These are phyloP conservation scores for Pseudomyrmex dendroicus DNA, from an alignment of 1,140 invertebrate genomes.

Conservation along the genomic window DNA sequence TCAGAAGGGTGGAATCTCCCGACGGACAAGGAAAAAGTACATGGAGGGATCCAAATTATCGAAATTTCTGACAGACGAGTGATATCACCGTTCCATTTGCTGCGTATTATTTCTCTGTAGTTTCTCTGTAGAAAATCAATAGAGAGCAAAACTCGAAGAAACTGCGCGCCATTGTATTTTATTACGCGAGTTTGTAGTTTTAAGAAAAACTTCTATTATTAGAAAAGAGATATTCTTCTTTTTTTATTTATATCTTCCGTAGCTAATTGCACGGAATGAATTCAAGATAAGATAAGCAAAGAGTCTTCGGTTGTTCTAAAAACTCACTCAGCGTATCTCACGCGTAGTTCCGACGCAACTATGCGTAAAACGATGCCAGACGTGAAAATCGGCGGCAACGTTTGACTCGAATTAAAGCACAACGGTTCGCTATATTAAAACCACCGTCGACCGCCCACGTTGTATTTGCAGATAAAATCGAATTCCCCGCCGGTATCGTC, in stretches of 20 bases:
- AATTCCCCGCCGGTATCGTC: neutral
- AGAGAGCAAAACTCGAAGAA: neutral
- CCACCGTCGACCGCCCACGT: neutral
- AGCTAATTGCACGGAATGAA: neutral
- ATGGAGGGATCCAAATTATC: slow-evolving; percentile 17
- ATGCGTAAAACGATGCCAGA: neutral
- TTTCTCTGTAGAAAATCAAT: neutral
- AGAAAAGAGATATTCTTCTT: too few relatives aligned
- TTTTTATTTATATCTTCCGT: neutral
- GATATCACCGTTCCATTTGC: slow-evolving; percentile 22
- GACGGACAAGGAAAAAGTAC: slow-evolving; percentile 30
- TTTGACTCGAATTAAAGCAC: slow-evolving; percentile 28
- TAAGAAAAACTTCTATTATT: too few relatives aligned
- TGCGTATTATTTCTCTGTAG: neutral
- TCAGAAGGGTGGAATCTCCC: neutral
- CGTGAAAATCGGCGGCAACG: neutral
- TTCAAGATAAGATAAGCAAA: neutral
- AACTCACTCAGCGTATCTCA: neutral
- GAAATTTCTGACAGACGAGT: neutral
- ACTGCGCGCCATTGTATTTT: too few relatives aligned
- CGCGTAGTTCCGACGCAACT: neutral
- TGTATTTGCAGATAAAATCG: slow-evolving; percentile 11
- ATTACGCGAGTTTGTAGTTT: neutral
- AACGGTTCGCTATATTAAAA: slow-evolving; percentile 30
- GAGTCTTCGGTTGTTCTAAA: neutral